Evolutionary conservation across 2,888 invertebrate genomes (phyloP), one percentile per base, ranked within the genome.

Genomic region (Argynnis bischoffii): DNA sequence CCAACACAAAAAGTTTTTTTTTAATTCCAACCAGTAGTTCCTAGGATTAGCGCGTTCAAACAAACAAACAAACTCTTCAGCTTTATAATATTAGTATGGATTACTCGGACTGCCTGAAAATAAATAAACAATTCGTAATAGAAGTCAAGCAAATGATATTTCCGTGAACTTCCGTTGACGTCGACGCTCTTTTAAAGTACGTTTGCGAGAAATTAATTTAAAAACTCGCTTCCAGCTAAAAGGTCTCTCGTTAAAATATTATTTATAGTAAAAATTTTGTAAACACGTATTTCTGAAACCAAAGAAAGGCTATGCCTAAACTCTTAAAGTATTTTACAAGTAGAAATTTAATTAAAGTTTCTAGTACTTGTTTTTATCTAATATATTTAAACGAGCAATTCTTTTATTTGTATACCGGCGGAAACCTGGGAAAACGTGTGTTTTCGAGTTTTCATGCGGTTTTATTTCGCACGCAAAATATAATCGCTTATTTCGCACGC

Each of bases 91-190:
- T n/a, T n/a, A n/a, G n/a, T n/a, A n/a, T n/a, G n/a, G n/a, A n/a
- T 11, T 21, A 46, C 21, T 56, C 1, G 21, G 8, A 46, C 46
- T 18, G 16, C 18, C 13, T 57, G 11, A 47, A 57, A 48, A 48
- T 59, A 31, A 47, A 59, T n/a, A 48, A 59, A 26, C 11, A 57
- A 57, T 11, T 26, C 6, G n/a, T 15, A 6, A 16, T 48, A 31
- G 47, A 59, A 59, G 47, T 26, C 48, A 26, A 48, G 59, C 4
- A 31, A 48, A 48, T 47, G 48, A 5, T 13, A 59, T 59, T 59
- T 59, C 59, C 59, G n/a, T n/a, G n/a, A 31, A 26, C 48, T 59
- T 48, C 59, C 48, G 59, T 59, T 26, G 48, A 59, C 59, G 21
- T 48, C 46, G 57, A 15, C 53, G 15, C 15, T 13, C 48, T n/a